Percentiles rank a stretch among this genome's conserved stretches.
Conservation (phyloP, 35 echinoderm and acorn worm genomes). For the Ophioderma brevispina region DNA sequence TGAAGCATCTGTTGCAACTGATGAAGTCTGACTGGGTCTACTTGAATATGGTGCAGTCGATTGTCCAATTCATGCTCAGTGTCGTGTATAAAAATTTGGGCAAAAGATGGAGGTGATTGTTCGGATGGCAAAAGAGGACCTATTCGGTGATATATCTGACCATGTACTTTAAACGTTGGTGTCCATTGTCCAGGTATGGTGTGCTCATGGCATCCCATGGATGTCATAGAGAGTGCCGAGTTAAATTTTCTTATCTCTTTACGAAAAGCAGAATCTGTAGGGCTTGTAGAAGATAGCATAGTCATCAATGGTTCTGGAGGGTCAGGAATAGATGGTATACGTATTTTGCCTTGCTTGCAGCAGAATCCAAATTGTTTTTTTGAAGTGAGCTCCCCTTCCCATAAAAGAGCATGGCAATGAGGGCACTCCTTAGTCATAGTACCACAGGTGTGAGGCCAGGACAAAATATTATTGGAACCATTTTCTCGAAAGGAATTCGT, state of each 20-base stretch:
- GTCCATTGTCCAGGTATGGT: background rate
- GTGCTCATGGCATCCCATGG: background rate
- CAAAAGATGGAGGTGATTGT: background rate
- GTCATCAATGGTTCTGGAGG: too few species aligned
- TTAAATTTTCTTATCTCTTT: background rate
- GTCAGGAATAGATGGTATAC: too few species aligned
- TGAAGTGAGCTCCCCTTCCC: too few species aligned
- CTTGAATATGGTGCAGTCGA: background rate
- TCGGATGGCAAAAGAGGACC: background rate
- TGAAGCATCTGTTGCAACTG: constrained; percentile 7
- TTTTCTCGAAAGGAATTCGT: too few species aligned
- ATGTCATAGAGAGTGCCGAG: background rate
- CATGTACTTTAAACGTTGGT: constrained; percentile 2
- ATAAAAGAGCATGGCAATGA: too few species aligned
- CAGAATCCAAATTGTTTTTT: too few species aligned
- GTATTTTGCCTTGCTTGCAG: too few species aligned
- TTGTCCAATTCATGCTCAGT: background rate
- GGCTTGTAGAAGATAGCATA: too few species aligned
- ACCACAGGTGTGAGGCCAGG: too few species aligned
- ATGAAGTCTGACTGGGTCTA: background rate
- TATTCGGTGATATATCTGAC: constrained; percentile 1
- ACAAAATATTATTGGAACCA: too few species aligned
- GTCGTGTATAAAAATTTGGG: constrained; percentile 29
- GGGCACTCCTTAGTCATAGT: too few species aligned
- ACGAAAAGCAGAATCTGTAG: too few species aligned